Base-by-base conservation (phyloP, 2,797 vertebrate species). In the Synanceia verrucosa region DNA sequence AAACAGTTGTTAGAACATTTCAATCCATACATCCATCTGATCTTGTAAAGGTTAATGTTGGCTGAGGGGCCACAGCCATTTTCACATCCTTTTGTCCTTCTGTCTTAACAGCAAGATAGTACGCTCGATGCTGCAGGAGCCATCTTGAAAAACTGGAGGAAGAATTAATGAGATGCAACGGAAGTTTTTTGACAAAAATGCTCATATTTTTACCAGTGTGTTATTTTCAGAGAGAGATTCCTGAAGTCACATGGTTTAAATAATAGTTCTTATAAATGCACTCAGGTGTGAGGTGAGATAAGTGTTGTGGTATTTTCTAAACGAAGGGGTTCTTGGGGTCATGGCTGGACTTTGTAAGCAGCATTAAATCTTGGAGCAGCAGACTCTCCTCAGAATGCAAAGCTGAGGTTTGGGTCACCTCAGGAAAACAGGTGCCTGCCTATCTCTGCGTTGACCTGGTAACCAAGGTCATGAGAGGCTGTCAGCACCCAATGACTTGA, bases 141-240 rank as follows among this genome's bases (percentile, higher is more conserved):
- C 64, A 97, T 99, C 84, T 76, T 99, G 84, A 97, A 95, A 87
- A 95, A 94, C 70, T 99, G 97, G 97, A 95, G 46, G 39, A 93
- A 91, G 56, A 53, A 62, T 70, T 88, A 82, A 82, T 2, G 7
- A 3, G 9, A 50, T 18, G 29, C 8, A 2, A 4, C 1, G 23
- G n/a, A n/a, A n/a, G n/a, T n/a, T n/a, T n/a, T n/a, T 18, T 39
- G 8, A 18, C 9, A 37, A 36, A 39, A 55, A 33, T 19, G 50
- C 28, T 16, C 16, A 29, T 29, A 51, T 11, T n/a, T 11, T 29
- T 2, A 28, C 4, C 14, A 23, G 19, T 41, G 37, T 39, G 7
- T 4, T 47, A 19, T 23, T 46, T 46, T 11, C 12, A 46, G 21
- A 46, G n/a, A n/a, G n/a, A n/a, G n/a, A n/a, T n/a, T 46, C 19